Evolutionary conservation across 1,140 invertebrate species (phyloP).

Genomic region (Drosophila bipectinata): DNA sequence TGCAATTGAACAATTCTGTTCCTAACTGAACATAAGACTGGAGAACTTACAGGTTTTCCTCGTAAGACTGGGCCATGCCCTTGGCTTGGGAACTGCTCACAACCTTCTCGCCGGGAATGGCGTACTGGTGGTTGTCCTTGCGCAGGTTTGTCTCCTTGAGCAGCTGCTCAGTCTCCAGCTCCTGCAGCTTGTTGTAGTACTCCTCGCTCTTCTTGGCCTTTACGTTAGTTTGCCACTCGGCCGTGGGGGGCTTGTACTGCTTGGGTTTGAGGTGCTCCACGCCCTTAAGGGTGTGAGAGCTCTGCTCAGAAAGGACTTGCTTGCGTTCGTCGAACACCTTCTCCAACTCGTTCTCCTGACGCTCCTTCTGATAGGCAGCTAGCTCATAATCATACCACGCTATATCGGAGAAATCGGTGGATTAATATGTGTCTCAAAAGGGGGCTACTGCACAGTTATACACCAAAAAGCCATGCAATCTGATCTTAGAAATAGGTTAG

Average conservation of each 20-base stretch:
- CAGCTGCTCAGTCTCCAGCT: slow-evolving; percentile 93
- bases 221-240: slow-evolving; percentile 93
- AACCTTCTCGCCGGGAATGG: slow-evolving; percentile 93
- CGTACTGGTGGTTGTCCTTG: slow-evolving; percentile 91
- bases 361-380: slow-evolving; percentile 92
- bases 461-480: slow-evolving; percentile 25
- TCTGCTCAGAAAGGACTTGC: slow-evolving; percentile 87
- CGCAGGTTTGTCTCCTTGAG: slow-evolving; percentile 91
- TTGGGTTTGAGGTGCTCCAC: slow-evolving; percentile 88
- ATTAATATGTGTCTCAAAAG: slow-evolving; percentile 24
- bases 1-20: not conserved
- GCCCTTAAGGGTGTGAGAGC: slow-evolving; percentile 86
- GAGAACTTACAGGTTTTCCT: slow-evolving; percentile 91
- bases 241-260: slow-evolving; percentile 88
- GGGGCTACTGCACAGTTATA: slow-evolving; percentile 5
- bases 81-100: slow-evolving; percentile 90
- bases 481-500: slow-evolving; percentile 14
- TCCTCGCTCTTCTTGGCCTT: slow-evolving; percentile 93
- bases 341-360: slow-evolving; percentile 93
- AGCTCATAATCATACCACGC: slow-evolving; percentile 97
- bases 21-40: too few relatives aligned
- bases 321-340: slow-evolving; percentile 94
- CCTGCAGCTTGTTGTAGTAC: slow-evolving; percentile 92
- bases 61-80: slow-evolving; percentile 93
- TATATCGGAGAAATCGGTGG: slow-evolving; percentile 81